Percentiles rank a stretch among this genome's conserved stretches.
These are phyloP conservation scores for Bathynomus jamesi DNA, from an alignment of 1,140 invertebrate genomes.

Conservation along the genomic window DNA sequence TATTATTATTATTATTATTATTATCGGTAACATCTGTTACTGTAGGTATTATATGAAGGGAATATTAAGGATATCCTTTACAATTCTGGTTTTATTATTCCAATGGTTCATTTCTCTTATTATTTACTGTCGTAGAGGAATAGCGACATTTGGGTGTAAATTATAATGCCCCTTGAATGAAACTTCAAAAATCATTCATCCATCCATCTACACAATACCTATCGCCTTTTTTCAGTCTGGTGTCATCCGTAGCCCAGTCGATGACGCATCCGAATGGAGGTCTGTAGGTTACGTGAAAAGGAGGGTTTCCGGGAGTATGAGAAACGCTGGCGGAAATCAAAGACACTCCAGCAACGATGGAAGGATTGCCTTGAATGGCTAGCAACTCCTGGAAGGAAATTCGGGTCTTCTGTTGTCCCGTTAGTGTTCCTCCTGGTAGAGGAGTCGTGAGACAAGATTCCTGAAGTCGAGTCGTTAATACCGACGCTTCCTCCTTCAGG, in stretches of 20 bases:
- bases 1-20: too few relatives aligned
- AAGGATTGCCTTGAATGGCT: constrained; percentile 7
- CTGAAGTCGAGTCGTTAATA: constrained; percentile 67
- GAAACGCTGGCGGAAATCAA: constrained; percentile 7
- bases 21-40: too few relatives aligned
- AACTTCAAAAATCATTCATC: too few relatives aligned
- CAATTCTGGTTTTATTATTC: too few relatives aligned
- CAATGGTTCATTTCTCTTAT: too few relatives aligned
- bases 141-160: too few relatives aligned
- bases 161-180: too few relatives aligned
- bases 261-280: constrained; percentile 42
- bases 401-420: neutral
- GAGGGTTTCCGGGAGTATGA: constrained; percentile 28
- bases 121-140: too few relatives aligned
- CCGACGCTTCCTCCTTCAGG: constrained; percentile 68
- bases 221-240: constrained; percentile 64
- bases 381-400: constrained; percentile 11
- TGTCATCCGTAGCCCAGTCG: constrained; percentile 67
- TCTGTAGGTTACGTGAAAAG: constrained; percentile 16
- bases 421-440: neutral
- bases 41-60: too few relatives aligned
- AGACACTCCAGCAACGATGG: constrained; percentile 11
- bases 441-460: constrained; percentile 42
- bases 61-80: too few relatives aligned
- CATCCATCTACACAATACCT: too few relatives aligned